Evolutionary conservation across 2,888 invertebrate genomes (phyloP), one percentile per base, ranked within the genome.

Genomic region (Cremastobaeus sp.): DNA sequence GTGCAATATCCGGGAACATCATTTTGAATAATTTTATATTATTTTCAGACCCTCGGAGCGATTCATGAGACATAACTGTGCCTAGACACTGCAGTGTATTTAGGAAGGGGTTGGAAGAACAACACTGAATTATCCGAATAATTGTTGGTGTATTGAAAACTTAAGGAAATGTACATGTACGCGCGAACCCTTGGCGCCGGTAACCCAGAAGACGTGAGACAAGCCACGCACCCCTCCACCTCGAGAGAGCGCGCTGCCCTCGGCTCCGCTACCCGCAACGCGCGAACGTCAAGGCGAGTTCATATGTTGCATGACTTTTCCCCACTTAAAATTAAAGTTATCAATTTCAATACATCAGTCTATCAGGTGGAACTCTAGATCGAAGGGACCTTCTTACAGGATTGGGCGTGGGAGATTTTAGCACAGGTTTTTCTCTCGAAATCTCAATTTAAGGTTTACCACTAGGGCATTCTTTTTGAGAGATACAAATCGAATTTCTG

Each of bases 1-100:
- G 68, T 39, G 71, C 20, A 50, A 68, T 71, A 47, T 79, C 72
- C 17, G 74, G 43, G 37, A 69, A 79, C 73, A 78, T 78, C 12
- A 30, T 6, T 35, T 60, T 54, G 21, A 73, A 62, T 6, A 75
- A 20, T 20, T 11, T 52, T 12, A 69, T 45, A 35, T 48, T 45
- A 11, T 57, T 66, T 21, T 34, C 70, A 43, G 71, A 59, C 6
- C 14, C 15, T 11, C 73, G 70, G 9, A 65, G 14, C 18, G 74
- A 75, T 20, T 73, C 43, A 15, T 66, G 64, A 5, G 43, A 34
- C 47, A 62, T 70, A 8, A 70, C 70, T 14, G 43, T 37, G 18
- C 41, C 43, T 48, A 68, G 43, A 35, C 59, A 68, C 68, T 59
- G 59, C 35, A 68, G 47, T 35, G 48, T 55, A 55, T 66, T 41